Conservation (phyloP, 2,797 vertebrate species). For the Xiphorhynchus erythropygius region DNA sequence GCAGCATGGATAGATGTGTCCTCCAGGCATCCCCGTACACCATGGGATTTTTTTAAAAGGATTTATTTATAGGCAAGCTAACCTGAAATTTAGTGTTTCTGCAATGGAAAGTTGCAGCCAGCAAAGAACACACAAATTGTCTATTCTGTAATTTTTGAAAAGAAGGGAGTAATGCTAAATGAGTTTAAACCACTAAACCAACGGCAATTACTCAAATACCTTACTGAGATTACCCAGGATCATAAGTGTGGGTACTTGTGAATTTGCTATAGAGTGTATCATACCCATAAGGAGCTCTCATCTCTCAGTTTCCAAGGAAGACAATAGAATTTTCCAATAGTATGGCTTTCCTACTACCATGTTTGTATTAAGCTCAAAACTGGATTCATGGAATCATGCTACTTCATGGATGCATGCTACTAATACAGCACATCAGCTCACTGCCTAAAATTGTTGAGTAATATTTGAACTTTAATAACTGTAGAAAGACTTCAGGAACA, state of each 20-base stretch:
- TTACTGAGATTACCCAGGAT: background rate
- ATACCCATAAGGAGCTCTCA: background rate
- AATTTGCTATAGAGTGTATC: background rate
- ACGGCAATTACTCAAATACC: background rate
- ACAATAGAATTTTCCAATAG: background rate
- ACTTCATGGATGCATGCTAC: background rate
- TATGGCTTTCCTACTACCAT: background rate
- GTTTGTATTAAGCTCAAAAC: background rate
- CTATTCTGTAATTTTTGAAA: background rate
- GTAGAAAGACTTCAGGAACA: background rate
- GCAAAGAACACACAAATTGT: background rate
- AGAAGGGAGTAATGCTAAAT: background rate
- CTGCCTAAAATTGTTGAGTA: background rate
- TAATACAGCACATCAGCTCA: background rate
- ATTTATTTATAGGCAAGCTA: background rate
- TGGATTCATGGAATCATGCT: background rate
- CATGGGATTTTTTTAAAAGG: background rate
- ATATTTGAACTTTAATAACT: background rate
- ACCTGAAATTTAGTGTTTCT: background rate
- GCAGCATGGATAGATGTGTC: background rate
- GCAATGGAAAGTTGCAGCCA: background rate
- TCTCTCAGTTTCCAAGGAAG: background rate
- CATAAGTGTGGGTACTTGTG: background rate
- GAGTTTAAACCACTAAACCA: background rate
- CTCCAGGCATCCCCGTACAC: accelerated